phyloP scores from a whole-genome alignment of 2,797 vertebrate species.

The Arrhamphus sclerolepis region DNA sequence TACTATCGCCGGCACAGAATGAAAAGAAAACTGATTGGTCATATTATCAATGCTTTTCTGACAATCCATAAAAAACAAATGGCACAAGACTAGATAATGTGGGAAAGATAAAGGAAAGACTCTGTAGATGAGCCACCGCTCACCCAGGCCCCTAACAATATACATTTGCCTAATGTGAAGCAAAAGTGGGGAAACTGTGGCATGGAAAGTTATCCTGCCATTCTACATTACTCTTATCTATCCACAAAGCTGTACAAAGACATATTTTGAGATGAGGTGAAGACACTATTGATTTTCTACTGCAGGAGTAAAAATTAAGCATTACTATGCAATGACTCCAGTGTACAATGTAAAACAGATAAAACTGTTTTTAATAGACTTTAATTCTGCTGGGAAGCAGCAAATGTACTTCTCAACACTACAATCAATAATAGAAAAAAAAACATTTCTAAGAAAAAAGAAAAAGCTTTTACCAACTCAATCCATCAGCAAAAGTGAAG shows the following conservation, averaged over 20 bases:
- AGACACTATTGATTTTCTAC: conserved; percentile 64
- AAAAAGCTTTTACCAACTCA: too few relatives aligned
- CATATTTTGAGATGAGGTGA: conserved; percentile 53
- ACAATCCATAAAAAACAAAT: conserved; percentile 42
- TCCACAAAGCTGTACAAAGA: conserved; percentile 28
- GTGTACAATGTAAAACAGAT: conserved; percentile 23
- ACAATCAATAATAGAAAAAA: conserved; percentile 51
- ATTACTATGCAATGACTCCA: conserved; percentile 36
- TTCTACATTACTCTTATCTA: conserved; percentile 37
- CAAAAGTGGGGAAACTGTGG: conserved; percentile 39
- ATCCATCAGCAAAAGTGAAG: too few relatives aligned
- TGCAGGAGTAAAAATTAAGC: conserved; percentile 55
- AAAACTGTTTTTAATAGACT: conserved; percentile 64
- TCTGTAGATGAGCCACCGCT: too few relatives aligned
- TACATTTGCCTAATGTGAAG: conserved; percentile 26
- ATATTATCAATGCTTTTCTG: conserved; percentile 34
- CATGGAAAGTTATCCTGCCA: conserved; percentile 5
- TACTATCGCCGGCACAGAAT: too few relatives aligned
- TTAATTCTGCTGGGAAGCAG: conserved; percentile 47
- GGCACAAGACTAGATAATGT: conserved; percentile 33
- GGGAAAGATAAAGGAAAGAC: neutral
- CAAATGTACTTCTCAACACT: conserved; percentile 53
- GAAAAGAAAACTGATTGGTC: conserved; percentile 13
- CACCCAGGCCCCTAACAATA: neutral
- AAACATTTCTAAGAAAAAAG: too few relatives aligned